Base-by-base conservation (phyloP, 35 echinoderm and acorn worm species). In the Holothuria glaberrima region DNA sequence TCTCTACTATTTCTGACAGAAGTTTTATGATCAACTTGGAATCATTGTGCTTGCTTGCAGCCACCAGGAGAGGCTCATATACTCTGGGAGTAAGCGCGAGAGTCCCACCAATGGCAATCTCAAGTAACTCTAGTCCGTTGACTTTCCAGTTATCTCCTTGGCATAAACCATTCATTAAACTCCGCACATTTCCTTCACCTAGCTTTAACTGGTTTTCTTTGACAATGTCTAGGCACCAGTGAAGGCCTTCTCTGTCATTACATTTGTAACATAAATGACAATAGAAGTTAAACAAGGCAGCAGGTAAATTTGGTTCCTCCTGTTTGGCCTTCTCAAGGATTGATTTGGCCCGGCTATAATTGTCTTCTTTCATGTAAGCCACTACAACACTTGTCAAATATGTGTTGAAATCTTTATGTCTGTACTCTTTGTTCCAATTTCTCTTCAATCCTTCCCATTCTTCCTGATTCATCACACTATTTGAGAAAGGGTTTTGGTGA, bases 91-190 rank as follows among this genome's bases (percentile, higher is more conserved):
- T 21, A 28, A 48, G 36, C 26, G 18, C 48, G 13, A 48, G 13
- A 78, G n/a, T 36, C 50, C n/a, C 21, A 48, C 36, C 5, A 14
- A 17, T 14, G 9, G 50, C 20, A 7, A 78, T 18, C 16, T 28
- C 41, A 50, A 78, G 41, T 6, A 78, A 52, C 50, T 78, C 26
- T 16, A 78, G 44, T 7, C 38, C 74, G 48, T 78, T 36, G 22
- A 25, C 74, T 48, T 78, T 78, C 74, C 74, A 78, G 35, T 38
- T 48, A 78, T 78, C 41, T 78, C 74, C 50, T 25, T 28, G 36
- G 28, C 74, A 78, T n/a, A 78, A 9, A 25, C 38, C 36, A 78
- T 21, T 78, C 74, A 78, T 78, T 22, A 78, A 48, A 48, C 74
- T 48, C 50, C 74, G 48, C 74, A 78, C 4, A 7, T 28, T 48